Conservation (phyloP, 2,113 vertebrate species). For the Rhabdornis inornatus region DNA sequence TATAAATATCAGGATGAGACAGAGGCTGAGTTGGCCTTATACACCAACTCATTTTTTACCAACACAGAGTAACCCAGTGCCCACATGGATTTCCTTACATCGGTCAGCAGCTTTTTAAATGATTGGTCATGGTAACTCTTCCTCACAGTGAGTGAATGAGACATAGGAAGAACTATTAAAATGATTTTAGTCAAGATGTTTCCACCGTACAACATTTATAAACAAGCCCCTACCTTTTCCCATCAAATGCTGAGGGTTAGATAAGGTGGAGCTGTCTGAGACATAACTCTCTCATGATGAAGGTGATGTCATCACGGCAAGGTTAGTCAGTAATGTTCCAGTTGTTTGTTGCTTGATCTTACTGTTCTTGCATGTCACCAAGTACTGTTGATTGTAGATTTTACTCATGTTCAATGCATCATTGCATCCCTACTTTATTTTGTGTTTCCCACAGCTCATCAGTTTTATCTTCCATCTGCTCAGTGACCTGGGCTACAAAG, state of each 20-base stretch:
- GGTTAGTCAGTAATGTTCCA: neutral
- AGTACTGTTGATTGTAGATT: neutral
- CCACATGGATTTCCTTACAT: neutral
- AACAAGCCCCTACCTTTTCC: neutral
- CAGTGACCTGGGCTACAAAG: neutral
- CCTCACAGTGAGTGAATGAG: neutral
- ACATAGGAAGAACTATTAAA: neutral
- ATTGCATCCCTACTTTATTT: neutral
- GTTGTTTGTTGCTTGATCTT: neutral
- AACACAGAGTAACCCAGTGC: neutral
- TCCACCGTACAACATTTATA: neutral
- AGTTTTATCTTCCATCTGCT: neutral
- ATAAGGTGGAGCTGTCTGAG: neutral
- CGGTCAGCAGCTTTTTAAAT: neutral
- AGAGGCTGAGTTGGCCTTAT: neutral
- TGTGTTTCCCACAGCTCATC: neutral
- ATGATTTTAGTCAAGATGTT: neutral
- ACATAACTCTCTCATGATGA: neutral
- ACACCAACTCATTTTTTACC: neutral
- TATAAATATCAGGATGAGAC: neutral
- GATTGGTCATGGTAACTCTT: accelerated
- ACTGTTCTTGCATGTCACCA: neutral
- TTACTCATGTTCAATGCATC: neutral
- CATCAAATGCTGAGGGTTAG: neutral
- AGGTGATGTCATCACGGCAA: neutral